phyloP scores from a whole-genome alignment of 2,797 vertebrate genomes.

The Poeciliopsis turneri region DNA sequence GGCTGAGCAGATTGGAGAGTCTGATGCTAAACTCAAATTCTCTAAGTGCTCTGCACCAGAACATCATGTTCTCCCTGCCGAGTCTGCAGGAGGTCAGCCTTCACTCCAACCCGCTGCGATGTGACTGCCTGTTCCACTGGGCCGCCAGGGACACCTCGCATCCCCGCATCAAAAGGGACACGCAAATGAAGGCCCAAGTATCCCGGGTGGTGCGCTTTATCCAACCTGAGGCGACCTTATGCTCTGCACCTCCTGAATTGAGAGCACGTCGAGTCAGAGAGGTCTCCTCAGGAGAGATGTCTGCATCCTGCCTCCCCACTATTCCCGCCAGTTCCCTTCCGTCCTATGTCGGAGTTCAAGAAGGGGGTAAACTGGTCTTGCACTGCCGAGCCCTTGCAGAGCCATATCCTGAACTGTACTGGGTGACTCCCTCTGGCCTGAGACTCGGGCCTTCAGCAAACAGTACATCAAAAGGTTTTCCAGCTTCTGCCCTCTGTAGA shows the following conservation, averaged over 20 bases:
- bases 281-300: slow-evolving; percentile 93
- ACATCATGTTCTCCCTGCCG: slow-evolving; percentile 89
- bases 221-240: slow-evolving; percentile 93
- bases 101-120: slow-evolving; percentile 95
- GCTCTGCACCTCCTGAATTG: slow-evolving; percentile 92
- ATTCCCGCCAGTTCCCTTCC: slow-evolving; percentile 90
- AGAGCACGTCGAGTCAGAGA: slow-evolving; percentile 86
- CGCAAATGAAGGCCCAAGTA: slow-evolving; percentile 11
- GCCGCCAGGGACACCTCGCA: slow-evolving; percentile 80
- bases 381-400: slow-evolving; percentile 95
- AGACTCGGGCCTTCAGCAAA: slow-evolving; percentile 77
- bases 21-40: slow-evolving; percentile 98
- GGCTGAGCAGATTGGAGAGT: slow-evolving; percentile 90
- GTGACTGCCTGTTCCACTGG: slow-evolving; percentile 97
- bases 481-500: slow-evolving; percentile 25
- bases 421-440: slow-evolving; percentile 89
- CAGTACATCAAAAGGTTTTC: slow-evolving; percentile 31
- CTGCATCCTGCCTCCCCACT: slow-evolving; percentile 90
- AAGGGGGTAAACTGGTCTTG: slow-evolving; percentile 79
- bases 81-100: slow-evolving; percentile 95
- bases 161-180: slow-evolving; percentile 30
- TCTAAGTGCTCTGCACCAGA: slow-evolving; percentile 91
- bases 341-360: slow-evolving; percentile 78
- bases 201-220: slow-evolving; percentile 87
- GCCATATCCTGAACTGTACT: slow-evolving; percentile 92